phyloP scores from a whole-genome alignment of 2,113 vertebrate species.

The Himantopus leucocephalus region DNA sequence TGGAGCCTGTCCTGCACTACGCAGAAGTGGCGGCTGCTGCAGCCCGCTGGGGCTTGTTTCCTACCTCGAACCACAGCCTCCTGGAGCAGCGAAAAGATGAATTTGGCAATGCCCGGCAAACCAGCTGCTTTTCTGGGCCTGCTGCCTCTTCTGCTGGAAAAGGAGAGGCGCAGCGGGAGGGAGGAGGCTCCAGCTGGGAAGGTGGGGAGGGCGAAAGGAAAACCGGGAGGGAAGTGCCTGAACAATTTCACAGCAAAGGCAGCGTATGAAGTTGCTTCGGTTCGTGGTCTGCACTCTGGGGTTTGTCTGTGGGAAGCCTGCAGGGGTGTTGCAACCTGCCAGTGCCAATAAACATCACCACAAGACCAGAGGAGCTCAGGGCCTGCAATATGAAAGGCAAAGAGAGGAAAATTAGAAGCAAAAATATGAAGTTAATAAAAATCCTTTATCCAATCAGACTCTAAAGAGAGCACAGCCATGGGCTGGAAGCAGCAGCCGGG shows the following conservation, averaged over 20 bases:
- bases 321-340: conserved; percentile 67
- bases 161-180: neutral
- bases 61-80: neutral
- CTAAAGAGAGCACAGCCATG: conserved; percentile 44
- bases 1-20: neutral
- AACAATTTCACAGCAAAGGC: conserved; percentile 61
- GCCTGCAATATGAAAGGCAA: conserved; percentile 67
- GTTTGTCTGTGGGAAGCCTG: conserved; percentile 69
- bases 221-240: conserved; percentile 31
- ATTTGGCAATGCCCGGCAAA: neutral
- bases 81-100: neutral
- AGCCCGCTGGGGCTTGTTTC: neutral
- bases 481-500: conserved; percentile 36
- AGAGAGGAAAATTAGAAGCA: conserved; percentile 70
- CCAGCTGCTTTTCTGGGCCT: conserved; percentile 19
- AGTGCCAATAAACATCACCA: conserved; percentile 67
- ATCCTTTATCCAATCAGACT: conserved; percentile 73
- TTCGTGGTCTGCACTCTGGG: conserved; percentile 59
- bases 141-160: conserved; percentile 28
- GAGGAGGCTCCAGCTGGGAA: conserved; percentile 12
- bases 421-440: conserved; percentile 81
- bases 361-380: conserved; percentile 43
- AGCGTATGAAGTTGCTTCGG: conserved; percentile 16
- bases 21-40: neutral
- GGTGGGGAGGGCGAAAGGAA: neutral